A percentile compares a stretch with the other conserved stretches of the same genome.
These are phyloP conservation scores for Mastomys coucha DNA, from an alignment of 2,113 vertebrate species.

Conservation along the genomic window DNA sequence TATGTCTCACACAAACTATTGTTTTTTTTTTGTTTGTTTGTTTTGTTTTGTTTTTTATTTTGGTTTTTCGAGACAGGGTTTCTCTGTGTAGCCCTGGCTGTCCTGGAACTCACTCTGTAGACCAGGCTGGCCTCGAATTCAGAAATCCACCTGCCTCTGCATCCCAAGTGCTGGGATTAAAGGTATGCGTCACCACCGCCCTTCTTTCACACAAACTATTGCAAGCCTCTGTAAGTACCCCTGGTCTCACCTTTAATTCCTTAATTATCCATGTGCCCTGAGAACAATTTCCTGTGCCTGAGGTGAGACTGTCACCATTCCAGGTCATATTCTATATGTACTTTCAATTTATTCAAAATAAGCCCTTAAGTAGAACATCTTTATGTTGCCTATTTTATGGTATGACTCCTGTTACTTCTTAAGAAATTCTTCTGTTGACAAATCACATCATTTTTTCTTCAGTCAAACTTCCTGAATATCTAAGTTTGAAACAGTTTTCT, in stretches of 20 bases:
- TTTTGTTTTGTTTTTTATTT: too few species aligned
- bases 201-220: not conserved
- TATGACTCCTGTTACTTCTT: not conserved
- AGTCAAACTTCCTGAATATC: not conserved
- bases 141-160: too few species aligned
- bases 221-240: not conserved
- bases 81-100: too few species aligned
- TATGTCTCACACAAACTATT: not conserved
- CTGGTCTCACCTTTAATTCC: not conserved
- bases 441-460: not conserved
- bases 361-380: not conserved
- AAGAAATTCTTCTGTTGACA: not conserved
- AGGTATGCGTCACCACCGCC: too few species aligned
- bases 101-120: too few species aligned
- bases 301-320: not conserved
- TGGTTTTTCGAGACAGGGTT: too few species aligned
- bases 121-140: too few species aligned
- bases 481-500: not conserved
- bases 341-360: slow-evolving; percentile 12
- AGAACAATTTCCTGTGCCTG: not conserved
- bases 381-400: not conserved
- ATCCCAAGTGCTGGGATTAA: too few species aligned
- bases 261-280: not conserved
- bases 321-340: not conserved
- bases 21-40: too few species aligned